Percentiles rank a stretch among this genome's conserved stretches.
These are phyloP conservation scores for Paracanthobrama guichenoti DNA, from an alignment of 2,113 vertebrate genomes.

Conservation along the genomic window DNA sequence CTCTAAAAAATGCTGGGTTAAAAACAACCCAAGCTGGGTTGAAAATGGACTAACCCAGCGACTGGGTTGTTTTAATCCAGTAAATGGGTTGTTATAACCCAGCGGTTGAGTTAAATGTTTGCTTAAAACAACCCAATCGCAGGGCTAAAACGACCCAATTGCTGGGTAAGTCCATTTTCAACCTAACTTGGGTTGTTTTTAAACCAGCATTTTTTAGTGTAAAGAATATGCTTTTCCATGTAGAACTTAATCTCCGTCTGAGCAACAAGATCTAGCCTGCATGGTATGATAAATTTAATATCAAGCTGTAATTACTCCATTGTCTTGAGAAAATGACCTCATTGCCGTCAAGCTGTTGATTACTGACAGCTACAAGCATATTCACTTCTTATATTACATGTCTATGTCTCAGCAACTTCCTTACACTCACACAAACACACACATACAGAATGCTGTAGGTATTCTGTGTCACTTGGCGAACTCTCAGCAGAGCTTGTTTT, in stretches of 20 bases:
- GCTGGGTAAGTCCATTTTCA: no score
- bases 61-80: no score
- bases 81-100: no score
- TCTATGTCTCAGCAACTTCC: constrained; percentile 43
- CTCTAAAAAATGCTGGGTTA: no score
- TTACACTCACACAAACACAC: constrained; percentile 23
- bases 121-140: no score
- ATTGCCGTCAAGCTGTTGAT: constrained; percentile 15
- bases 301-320: constrained; percentile 13
- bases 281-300: neutral
- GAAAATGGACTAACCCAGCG: no score
- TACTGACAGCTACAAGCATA: constrained; percentile 17
- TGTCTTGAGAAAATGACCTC: constrained; percentile 25
- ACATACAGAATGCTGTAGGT: constrained; percentile 34
- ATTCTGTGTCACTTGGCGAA: constrained; percentile 42
- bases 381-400: constrained; percentile 39
- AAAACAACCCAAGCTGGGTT: no score
- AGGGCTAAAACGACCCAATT: no score
- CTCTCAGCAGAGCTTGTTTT: constrained; percentile 59
- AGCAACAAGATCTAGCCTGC: constrained; percentile 8
- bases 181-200: no score
- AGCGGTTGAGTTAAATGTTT: no score
- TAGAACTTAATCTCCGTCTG: neutral
- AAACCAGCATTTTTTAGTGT: no score
- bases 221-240: neutral